Evolutionary conservation across 92 coral and sea anemone species (phyloP), one percentile per base, ranked within the genome.

Genomic region (Porites divaricata): DNA sequence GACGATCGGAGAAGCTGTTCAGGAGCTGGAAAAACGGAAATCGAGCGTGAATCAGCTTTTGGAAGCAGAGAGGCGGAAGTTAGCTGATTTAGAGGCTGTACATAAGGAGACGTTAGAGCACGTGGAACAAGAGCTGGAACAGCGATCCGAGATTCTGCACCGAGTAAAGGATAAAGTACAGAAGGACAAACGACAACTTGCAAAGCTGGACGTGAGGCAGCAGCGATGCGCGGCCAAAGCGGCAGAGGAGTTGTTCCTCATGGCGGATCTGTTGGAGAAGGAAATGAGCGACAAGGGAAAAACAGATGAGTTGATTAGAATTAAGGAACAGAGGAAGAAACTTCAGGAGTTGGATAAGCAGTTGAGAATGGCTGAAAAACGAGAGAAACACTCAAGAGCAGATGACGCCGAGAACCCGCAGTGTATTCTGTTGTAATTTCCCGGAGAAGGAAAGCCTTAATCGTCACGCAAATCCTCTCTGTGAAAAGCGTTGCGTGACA

Each of bases 261-360:
- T 96, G 99, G 99, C 99, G 12, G 99, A 96, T 57, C 74, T 96
- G 48, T 88, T 96, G 45, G 99, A 96, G 89, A 95, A 95, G 81
- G 99, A 96, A 81, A 96, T 96, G 99, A 95, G 96, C 35, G 98
- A 91, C 70, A 96, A 95, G 19, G 99, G 99, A 8, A 96, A 93
- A 70, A 83, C 93, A 9, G 99, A 96, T 53, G 99, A 96, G 84
- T 81, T 96, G 59, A 91, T 91, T 56, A 95, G 95, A 88, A 96
- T 96, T 81, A 95, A 93, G 51, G 99, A 96, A 75, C 99, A 96
- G 73, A 89, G 99, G 67, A 95, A 88, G 76, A 89, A 94, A 75
- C 89, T 96, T 48, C 98, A 96, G 79, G 99, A 96, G 67, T 81
- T 96, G 71, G 99, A 96, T 76, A 90, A 94, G 49, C 99, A 96